phyloP scores from a whole-genome alignment of 2,797 vertebrate species.

The Antennarius maculatus region DNA sequence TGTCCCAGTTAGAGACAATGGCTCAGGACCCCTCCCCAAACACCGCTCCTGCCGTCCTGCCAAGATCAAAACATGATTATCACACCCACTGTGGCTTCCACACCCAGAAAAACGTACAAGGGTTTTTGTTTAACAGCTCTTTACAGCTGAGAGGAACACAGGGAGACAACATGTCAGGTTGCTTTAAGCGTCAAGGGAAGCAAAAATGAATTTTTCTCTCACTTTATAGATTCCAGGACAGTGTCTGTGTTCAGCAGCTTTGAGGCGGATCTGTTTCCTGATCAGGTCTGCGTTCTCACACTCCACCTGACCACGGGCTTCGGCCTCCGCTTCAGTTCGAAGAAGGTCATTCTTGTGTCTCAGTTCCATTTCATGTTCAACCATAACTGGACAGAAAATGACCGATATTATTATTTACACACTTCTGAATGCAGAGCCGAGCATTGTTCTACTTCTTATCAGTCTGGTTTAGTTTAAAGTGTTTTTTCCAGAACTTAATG shows the following conservation, averaged over 20 bases:
- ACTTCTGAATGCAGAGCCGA: background rate
- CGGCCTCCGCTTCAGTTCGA: conserved; percentile 86
- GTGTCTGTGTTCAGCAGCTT: conserved; percentile 90
- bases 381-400: conserved; percentile 72
- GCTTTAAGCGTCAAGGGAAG: conserved; percentile 49
- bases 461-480: background rate
- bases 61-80: conserved; percentile 54
- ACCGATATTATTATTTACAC: conserved; percentile 3
- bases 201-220: conserved; percentile 40
- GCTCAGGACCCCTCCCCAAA: conserved; percentile 90
- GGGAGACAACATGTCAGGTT: conserved; percentile 44
- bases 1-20: conserved; percentile 92
- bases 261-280: conserved; percentile 89
- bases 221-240: conserved; percentile 87
- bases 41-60: conserved; percentile 87
- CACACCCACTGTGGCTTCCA: conserved; percentile 35
- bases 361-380: conserved; percentile 90
- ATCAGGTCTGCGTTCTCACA: conserved; percentile 90
- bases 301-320: conserved; percentile 84
- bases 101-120: conserved; percentile 23
- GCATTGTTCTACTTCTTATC: conserved; percentile 20
- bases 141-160: conserved; percentile 30
- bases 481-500: background rate
- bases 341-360: conserved; percentile 89
- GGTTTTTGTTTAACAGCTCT: conserved; percentile 34